Percentiles rank a stretch among this genome's conserved stretches.
phyloP scores from a whole-genome alignment of 1,140 invertebrate genomes.

The Aphelenchoides avenae region DNA sequence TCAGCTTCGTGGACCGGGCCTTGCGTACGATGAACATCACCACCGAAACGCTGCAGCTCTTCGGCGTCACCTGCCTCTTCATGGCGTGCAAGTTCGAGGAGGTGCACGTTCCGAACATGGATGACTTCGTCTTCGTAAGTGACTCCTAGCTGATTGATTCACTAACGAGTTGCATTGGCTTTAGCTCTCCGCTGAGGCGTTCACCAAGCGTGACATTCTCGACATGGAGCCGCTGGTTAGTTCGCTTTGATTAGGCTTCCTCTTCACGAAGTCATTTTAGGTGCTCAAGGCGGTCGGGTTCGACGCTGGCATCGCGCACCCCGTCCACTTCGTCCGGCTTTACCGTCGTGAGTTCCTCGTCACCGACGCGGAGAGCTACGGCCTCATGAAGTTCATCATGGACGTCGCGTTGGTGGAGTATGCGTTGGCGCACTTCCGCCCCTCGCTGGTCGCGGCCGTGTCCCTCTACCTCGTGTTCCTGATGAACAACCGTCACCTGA shows the following conservation, averaged over 20 bases:
- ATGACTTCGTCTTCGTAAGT: constrained; percentile 58
- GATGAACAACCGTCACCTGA: background rate
- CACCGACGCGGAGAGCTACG: background rate
- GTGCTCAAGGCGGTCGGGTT: constrained; percentile 15
- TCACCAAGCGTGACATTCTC: constrained; percentile 17
- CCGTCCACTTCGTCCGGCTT: constrained; percentile 22
- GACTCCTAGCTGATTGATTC: constrained; percentile 7
- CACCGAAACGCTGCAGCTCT: constrained; percentile 24
- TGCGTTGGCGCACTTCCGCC: constrained; percentile 8
- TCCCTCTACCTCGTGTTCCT: constrained; percentile 14
- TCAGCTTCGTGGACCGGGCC: constrained; percentile 71
- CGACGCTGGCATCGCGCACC: constrained; percentile 3
- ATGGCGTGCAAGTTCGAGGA: constrained; percentile 61
- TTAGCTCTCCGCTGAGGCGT: constrained; percentile 9
- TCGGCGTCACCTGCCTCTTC: constrained; percentile 55
- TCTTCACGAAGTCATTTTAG: constrained; percentile 4
- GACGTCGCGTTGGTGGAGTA: constrained; percentile 22
- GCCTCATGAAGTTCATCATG: constrained; percentile 22
- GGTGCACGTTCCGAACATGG: constrained; percentile 62
- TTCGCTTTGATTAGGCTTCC: background rate
- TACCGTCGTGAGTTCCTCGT: constrained; percentile 20
- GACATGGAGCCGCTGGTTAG: constrained; percentile 21
- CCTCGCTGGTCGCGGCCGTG: constrained; percentile 23
- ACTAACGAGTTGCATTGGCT: background rate
- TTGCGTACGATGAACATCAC: constrained; percentile 9